Base-by-base conservation (phyloP, 2,113 vertebrate genomes). In the Uria lomvia region DNA sequence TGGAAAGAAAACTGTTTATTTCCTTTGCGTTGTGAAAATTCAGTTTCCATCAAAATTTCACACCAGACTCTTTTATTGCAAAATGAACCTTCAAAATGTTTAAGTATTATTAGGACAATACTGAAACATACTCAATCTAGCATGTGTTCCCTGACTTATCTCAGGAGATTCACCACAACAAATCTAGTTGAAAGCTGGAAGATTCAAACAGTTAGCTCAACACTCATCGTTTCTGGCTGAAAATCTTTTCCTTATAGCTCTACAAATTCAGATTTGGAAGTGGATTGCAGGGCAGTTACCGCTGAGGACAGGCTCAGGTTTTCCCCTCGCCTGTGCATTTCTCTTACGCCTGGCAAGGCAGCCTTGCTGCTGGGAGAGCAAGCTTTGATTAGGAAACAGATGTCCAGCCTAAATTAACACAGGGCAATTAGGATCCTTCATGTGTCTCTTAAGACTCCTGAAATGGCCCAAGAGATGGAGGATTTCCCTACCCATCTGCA, bases 341-440 rank as follows among this genome's bases (percentile, higher is more conserved):
- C 74, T 43, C 45, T 63, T 21, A 19, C 3, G 19, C n/a, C 67
- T 94, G 79, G 53, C 59, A 49, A 49, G 18, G 78, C 86, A 90
- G 50, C 43, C 50, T 71, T 55, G 20, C 47, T 83, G n/a, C 85
- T 70, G 49, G 40, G 74, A 94, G 66, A 93, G 67, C 88, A 53
- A 77, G 86, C 43, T 75, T 63, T 71, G 90, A 77, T 83, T 52
- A 86, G 95, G 50, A 88, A 93, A 74, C 79, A 86, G 89, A 88
- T 94, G 93, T 91, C 89, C 94, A 85, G 73, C 40, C 65, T 59
- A 74, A 95, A 92, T 84, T 34, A 95, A 63, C 79, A 66, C 36
- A 34, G 81, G 67, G 55, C 75, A 78, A 36, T 90, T 23, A 26
- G 68, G 60, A 77, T 43, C 72, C n/a, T 36, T 62, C 75, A 34